A percentile compares a stretch with the other conserved stretches of the same genome.
These are phyloP conservation scores for Atherinomorus stipes DNA, from an alignment of 2,113 vertebrate species.

Conservation along the genomic window DNA sequence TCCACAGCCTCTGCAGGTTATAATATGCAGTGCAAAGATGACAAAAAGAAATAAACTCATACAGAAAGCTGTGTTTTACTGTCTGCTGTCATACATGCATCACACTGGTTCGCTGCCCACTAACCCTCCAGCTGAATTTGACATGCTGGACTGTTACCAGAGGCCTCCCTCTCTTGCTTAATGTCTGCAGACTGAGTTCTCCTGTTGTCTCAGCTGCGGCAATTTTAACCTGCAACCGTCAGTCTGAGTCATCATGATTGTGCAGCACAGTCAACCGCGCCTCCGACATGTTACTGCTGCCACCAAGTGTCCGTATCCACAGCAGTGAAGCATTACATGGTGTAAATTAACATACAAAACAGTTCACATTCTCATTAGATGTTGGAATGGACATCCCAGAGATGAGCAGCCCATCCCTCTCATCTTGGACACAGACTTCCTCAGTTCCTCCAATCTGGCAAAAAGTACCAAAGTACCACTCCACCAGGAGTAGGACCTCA, in stretches of 20 bases:
- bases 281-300: neutral
- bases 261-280: neutral
- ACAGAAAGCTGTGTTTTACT: neutral
- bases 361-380: too few species aligned
- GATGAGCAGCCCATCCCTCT: too few species aligned
- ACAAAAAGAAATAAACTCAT: neutral
- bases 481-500: too few species aligned
- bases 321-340: neutral
- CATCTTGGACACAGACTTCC: too few species aligned
- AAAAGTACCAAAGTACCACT: too few species aligned
- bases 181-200: constrained; percentile 1
- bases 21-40: constrained; percentile 19
- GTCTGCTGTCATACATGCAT: neutral
- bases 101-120: neutral
- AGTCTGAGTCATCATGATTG: neutral
- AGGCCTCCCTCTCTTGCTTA: neutral
- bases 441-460: too few species aligned
- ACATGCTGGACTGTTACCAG: neutral
- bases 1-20: constrained; percentile 3
- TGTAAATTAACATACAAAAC: too few species aligned
- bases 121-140: neutral
- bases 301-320: neutral
- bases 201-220: constrained; percentile 16
- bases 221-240: constrained; percentile 24
- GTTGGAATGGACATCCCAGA: too few species aligned